Base-by-base conservation (phyloP, 92 coral and sea anemone species). In the Zoanthus gigantus region DNA sequence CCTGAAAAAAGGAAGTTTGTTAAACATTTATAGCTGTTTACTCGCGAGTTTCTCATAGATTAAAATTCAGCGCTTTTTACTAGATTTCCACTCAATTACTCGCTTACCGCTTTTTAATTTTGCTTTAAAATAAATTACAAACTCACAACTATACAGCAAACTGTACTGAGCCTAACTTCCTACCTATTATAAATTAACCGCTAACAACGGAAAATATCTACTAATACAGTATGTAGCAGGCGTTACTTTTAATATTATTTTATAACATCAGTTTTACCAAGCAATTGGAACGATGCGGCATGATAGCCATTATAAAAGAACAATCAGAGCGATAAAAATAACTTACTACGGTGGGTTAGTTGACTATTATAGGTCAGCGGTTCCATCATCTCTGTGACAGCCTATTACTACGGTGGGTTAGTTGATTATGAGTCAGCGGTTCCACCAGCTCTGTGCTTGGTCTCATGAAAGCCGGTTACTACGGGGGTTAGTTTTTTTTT, bases 291-390 rank as follows among this genome's bases (percentile, higher is more conserved):
- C 34, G 28, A 0, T 58, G 15, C 65, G n/a, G 14, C 32, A 79
- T 4, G 56, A 61, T 18, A 79, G 84, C 84, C 29, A 17, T 63
- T 79, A 29, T 16, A 23, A 42, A 29, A 17, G 3, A 79, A 76
- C 37, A 48, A 52, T 76, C 48, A 75, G 79, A 75, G 72, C 13
- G 23, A 58, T 42, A 23, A 61, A 23, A 44, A 66, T 10, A 79
- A 79, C 84, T 79, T 79, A 79, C 84, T 44, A 79, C 74, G 42
- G 63, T 28, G 16, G 29, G 84, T 79, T 79, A 61, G 67, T 23
- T 79, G 56, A 42, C 45, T 79, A 79, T 17, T 61, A 69, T 44
- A 44, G 84, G 74, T 42, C 57, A 78, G 71, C 72, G 71, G 52
- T 63, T 79, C 84, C 84, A 76, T 15, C 37, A 42, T 37, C 53